Evolutionary conservation across 2,797 vertebrate species (phyloP).

Genomic region (Adelosebastes latens): DNA sequence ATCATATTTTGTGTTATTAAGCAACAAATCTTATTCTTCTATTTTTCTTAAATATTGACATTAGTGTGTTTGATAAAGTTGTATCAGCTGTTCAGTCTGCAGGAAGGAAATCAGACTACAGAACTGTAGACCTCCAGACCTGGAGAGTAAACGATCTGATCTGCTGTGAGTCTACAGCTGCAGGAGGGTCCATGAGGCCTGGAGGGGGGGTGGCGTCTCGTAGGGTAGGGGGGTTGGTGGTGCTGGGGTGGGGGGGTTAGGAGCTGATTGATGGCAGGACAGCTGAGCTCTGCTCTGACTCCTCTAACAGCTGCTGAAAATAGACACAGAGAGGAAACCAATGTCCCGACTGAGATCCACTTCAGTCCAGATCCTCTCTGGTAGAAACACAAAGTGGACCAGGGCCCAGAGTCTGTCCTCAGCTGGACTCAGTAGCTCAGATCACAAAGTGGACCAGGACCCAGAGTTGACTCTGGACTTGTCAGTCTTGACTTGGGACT

Average conservation of each 20-base stretch:
- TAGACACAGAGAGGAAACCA: slow-evolving; percentile 54
- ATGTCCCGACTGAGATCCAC: neutral
- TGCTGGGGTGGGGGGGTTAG: neutral
- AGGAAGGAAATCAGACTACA: too few relatives aligned
- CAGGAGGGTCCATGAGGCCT: neutral
- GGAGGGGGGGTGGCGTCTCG: neutral
- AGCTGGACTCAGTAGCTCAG: neutral
- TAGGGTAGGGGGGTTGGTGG: too few relatives aligned
- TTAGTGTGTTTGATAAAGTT: neutral
- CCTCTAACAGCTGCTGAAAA: slow-evolving; percentile 82
- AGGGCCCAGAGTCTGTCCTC: neutral
- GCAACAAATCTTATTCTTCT: too few relatives aligned
- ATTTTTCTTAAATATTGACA: neutral
- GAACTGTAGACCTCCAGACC: too few relatives aligned
- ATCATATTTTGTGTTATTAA: neutral
- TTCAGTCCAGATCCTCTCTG: neutral
- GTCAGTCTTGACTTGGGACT: too few relatives aligned
- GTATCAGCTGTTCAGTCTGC: too few relatives aligned
- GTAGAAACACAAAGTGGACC: neutral
- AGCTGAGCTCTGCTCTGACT: slow-evolving; percentile 79
- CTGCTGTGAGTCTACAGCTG: neutral
- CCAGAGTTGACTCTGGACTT: too few relatives aligned
- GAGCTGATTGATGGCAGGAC: slow-evolving; percentile 79
- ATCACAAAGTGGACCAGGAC: too few relatives aligned
- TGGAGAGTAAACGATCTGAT: neutral